A percentile compares a stretch with the other conserved stretches of the same genome.
Conservation (phyloP, 1,140 invertebrate genomes). For the Atta colombica region DNA sequence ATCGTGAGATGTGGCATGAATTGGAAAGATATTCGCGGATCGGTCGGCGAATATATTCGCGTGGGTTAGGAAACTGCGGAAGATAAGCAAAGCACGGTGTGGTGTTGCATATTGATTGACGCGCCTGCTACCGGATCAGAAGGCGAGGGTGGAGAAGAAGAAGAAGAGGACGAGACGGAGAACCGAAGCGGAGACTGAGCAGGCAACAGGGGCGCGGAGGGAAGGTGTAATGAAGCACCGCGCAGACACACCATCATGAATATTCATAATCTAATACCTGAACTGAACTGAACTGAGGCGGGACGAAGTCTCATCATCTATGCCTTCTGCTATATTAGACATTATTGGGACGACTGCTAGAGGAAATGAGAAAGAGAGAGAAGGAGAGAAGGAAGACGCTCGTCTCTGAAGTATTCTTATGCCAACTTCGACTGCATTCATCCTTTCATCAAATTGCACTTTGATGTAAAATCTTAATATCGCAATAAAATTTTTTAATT, state of each 20-base stretch:
- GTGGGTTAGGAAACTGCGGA: slow-evolving; percentile 71
- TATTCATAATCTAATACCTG: slow-evolving; percentile 87
- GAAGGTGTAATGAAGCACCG: slow-evolving; percentile 86
- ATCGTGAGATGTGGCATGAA: slow-evolving; percentile 24
- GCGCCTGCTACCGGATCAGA: slow-evolving; percentile 77
- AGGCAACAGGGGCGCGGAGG: slow-evolving; percentile 66
- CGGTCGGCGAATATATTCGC: slow-evolving; percentile 64
- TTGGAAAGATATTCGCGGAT: slow-evolving; percentile 47
- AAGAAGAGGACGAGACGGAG: slow-evolving; percentile 72
- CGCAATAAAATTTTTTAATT: slow-evolving; percentile 21
- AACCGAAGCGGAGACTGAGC: slow-evolving; percentile 58
- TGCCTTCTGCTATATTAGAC: slow-evolving; percentile 86
- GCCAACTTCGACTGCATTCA: slow-evolving; percentile 26
- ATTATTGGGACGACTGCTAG: slow-evolving; percentile 68
- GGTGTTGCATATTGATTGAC: slow-evolving; percentile 86
- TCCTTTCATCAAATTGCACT: slow-evolving; percentile 46
- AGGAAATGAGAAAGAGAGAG: not conserved
- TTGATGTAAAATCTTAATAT: slow-evolving; percentile 32
- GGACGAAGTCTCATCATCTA: slow-evolving; percentile 85
- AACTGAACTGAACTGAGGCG: slow-evolving; percentile 85
- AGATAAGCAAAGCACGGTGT: slow-evolving; percentile 85
- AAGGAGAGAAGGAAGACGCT: slow-evolving; percentile 25
- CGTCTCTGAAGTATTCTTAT: slow-evolving; percentile 25
- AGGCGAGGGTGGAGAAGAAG: slow-evolving; percentile 71
- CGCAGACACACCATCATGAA: slow-evolving; percentile 86